Conservation (phyloP, 2,797 vertebrate species). For the Vireo griseus region DNA sequence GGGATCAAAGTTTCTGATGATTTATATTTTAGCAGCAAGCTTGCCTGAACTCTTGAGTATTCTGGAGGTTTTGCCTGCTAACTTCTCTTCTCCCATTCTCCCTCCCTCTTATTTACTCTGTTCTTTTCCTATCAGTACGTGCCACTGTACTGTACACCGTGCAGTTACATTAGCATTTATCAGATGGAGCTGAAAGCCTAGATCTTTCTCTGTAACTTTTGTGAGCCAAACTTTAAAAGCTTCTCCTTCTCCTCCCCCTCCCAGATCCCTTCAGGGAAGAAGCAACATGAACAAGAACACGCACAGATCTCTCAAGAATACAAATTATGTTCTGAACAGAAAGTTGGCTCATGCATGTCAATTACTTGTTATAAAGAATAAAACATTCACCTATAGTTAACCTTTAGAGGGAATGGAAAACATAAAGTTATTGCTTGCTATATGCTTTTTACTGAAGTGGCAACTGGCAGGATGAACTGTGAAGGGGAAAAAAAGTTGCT, state of each 20-base stretch:
- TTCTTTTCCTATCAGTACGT: conserved; percentile 20
- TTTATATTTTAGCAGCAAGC: neutral
- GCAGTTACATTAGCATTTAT: conserved; percentile 27
- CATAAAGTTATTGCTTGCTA: conserved; percentile 25
- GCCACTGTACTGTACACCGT: neutral
- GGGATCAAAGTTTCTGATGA: neutral
- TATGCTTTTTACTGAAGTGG: conserved; percentile 38
- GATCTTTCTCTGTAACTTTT: conserved; percentile 47
- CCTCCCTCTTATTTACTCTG: neutral
- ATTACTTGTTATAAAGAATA: conserved; percentile 52
- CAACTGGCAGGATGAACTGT: conserved; percentile 25
- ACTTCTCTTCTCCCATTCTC: neutral
- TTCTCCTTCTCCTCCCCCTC: conserved; percentile 6
- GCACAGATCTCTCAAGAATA: conserved; percentile 49
- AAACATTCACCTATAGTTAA: conserved; percentile 55
- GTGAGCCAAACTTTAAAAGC: conserved; percentile 55
- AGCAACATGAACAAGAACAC: conserved; percentile 24
- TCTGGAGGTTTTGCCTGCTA: neutral
- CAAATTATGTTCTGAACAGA: conserved; percentile 58
- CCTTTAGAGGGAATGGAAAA: conserved; percentile 42
- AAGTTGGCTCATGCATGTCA: conserved; percentile 48
- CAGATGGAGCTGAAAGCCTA: conserved; percentile 39
- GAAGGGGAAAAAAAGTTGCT: neutral
- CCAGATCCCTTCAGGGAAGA: conserved; percentile 45
- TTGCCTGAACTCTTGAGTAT: neutral